Base-by-base conservation (phyloP, 2,113 vertebrate genomes). In the Copsychus sechellarum region DNA sequence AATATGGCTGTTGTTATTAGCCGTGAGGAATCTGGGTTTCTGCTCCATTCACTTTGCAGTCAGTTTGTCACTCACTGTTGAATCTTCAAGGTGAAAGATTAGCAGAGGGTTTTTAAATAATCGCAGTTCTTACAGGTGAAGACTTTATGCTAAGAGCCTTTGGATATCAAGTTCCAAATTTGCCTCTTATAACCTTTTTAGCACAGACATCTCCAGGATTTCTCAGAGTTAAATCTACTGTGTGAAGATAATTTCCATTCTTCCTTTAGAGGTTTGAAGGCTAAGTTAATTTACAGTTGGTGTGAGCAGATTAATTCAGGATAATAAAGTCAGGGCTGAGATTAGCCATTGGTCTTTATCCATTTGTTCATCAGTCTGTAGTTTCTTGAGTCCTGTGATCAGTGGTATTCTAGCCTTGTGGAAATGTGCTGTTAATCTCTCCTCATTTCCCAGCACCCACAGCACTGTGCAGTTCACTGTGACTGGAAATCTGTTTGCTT, bases 31-130 rank as follows among this genome's bases (percentile, higher is more conserved):
- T 71, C 88, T 72, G 78, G 3, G 45, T 94, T 95, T 96, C 90
- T 92, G 85, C 67, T 94, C 93, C 70, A 65, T 91, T 92, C 62
- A 29, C 66, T 86, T 56, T 57, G 77, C 85, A 90, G 89, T 96
- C 82, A 90, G 47, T 95, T 97, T 95, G 91, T 90, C 74, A 81
- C 72, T 95, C 80, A 13, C 76, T 93, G 84, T 77, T 96, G 93
- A 78, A 86, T 79, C 76, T 86, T 95, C 93, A 96, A 92, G 95
- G 94, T 96, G 76, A 96, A 95, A 93, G 80, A 96, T 90, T 79
- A 73, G 61, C 67, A 64, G 29, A 81, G 26, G 17, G 26, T 19
- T 88, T 92, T 79, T 45, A 71, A 78, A 48, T 62, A 48, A 88
- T 79, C 8, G 1, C 36, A 36, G 67, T 83, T 83, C 67, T 83